These are phyloP conservation scores for Cosmia trapezina DNA, from an alignment of 2,888 invertebrate species.

Conservation along the genomic window DNA sequence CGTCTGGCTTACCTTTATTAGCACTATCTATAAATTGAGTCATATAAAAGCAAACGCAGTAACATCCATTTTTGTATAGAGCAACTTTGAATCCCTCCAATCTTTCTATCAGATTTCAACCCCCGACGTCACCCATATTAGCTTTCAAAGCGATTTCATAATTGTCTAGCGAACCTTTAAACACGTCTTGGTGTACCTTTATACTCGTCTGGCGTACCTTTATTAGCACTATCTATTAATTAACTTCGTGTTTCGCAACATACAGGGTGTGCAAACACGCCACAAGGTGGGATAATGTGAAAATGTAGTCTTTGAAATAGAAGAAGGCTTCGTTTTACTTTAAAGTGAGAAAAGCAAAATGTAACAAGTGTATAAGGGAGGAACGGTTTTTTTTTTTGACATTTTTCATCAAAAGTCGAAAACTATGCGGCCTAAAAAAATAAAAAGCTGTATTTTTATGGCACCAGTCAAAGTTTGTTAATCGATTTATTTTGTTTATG, in stretches of 20 bases:
- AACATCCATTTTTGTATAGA: too few relatives aligned
- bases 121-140: conserved; percentile 10
- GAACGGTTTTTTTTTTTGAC: too few relatives aligned
- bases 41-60: not conserved
- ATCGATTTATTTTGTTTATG: too few relatives aligned
- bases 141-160: conserved; percentile 37
- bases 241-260: conserved; percentile 26
- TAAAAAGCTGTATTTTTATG: too few relatives aligned
- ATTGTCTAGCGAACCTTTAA: not conserved
- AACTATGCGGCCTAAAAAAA: too few relatives aligned
- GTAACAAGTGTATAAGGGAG: too few relatives aligned
- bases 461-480: too few relatives aligned
- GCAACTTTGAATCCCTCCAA: not conserved
- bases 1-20: too few relatives aligned
- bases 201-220: not conserved
- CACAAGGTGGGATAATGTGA: not conserved
- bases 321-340: not conserved
- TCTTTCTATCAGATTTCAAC: conserved; percentile 29
- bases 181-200: conserved; percentile 1
- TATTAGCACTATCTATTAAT: conserved; percentile 41
- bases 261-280: conserved; percentile 7
- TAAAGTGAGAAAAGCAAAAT: not conserved
- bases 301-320: not conserved
- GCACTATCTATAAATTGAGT: too few relatives aligned
- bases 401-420: too few relatives aligned